Conservation (phyloP, 2,797 vertebrate species). For the Holocentrus rufus region DNA sequence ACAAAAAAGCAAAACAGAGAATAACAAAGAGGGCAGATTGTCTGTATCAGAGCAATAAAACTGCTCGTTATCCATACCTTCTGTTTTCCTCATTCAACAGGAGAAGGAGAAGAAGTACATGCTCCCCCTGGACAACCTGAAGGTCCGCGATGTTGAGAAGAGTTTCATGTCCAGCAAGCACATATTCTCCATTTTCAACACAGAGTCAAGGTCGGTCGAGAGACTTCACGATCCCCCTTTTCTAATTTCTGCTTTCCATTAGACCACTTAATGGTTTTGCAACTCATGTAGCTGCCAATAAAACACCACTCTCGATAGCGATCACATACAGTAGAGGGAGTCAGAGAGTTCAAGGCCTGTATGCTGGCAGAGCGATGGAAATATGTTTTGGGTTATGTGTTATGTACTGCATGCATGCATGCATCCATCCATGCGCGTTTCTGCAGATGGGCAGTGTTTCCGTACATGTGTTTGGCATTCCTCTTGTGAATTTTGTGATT, state of each 20-base stretch:
- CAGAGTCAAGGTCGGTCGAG: slow-evolving; percentile 84
- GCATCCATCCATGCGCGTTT: slow-evolving; percentile 16
- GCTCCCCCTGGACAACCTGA: slow-evolving; percentile 97
- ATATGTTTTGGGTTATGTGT: slow-evolving; percentile 58
- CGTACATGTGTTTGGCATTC: background rate
- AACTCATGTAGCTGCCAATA: slow-evolving; percentile 9
- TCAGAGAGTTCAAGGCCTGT: slow-evolving; percentile 34
- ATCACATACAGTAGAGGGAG: slow-evolving; percentile 22
- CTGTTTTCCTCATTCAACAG: too few species aligned
- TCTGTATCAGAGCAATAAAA: too few species aligned
- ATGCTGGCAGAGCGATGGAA: slow-evolving; percentile 29
- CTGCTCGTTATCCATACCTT: too few species aligned
- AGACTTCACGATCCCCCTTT: background rate
- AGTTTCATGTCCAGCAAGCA: slow-evolving; percentile 99
- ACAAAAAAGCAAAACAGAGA: too few species aligned
- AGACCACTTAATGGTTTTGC: background rate
- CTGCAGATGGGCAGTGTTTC: slow-evolving; percentile 1
- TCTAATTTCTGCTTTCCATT: background rate
- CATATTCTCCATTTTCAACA: slow-evolving; percentile 95
- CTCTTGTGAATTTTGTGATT: slow-evolving; percentile 1
- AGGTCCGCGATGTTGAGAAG: slow-evolving; percentile 95
- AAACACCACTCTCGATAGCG: background rate
- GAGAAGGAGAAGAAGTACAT: slow-evolving; percentile 99
- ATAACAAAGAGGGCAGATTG: too few species aligned
- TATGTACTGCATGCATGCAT: slow-evolving; percentile 27